These are phyloP conservation scores for Villa cingulata DNA, from an alignment of 2,888 invertebrate genomes.

Conservation along the genomic window DNA sequence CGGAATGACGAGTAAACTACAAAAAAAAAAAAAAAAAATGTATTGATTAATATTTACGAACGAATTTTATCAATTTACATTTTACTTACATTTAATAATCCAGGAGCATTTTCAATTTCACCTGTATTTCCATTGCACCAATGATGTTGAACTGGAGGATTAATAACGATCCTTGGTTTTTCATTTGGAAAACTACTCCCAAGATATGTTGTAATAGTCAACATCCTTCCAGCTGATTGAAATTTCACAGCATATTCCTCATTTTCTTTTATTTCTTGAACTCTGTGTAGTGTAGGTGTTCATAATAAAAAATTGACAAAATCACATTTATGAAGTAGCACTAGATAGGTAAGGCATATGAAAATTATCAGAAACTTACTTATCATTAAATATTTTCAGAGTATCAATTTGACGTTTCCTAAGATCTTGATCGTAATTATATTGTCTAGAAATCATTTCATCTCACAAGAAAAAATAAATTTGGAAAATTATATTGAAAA, in stretches of 20 bases:
- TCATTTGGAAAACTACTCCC: conserved; percentile 61
- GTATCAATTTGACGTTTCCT: conserved; percentile 67
- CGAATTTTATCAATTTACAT: background rate
- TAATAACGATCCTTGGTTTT: conserved; percentile 53
- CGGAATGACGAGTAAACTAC: conserved; percentile 61
- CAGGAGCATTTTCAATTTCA: conserved; percentile 59
- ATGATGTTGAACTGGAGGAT: conserved; percentile 52
- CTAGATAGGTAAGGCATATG: too few relatives aligned
- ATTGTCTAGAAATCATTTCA: conserved; percentile 43
- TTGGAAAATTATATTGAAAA: too few relatives aligned
- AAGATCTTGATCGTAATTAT: conserved; percentile 42
- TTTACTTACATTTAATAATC: conserved; percentile 50
- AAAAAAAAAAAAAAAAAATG: conserved; percentile 15
- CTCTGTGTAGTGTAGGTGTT: conserved; percentile 39
- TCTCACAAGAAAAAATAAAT: background rate
- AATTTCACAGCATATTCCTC: conserved; percentile 62
- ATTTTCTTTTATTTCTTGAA: conserved; percentile 54
- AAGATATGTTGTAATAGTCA: conserved; percentile 52
- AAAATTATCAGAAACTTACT: conserved; percentile 38
- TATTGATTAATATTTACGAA: background rate
- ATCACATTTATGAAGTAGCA: background rate
- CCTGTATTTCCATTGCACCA: conserved; percentile 57
- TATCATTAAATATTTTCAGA: conserved; percentile 67
- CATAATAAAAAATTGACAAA: background rate
- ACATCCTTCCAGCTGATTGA: conserved; percentile 46